phyloP scores from a whole-genome alignment of 2,888 invertebrate genomes.

The Spodoptera littoralis region DNA sequence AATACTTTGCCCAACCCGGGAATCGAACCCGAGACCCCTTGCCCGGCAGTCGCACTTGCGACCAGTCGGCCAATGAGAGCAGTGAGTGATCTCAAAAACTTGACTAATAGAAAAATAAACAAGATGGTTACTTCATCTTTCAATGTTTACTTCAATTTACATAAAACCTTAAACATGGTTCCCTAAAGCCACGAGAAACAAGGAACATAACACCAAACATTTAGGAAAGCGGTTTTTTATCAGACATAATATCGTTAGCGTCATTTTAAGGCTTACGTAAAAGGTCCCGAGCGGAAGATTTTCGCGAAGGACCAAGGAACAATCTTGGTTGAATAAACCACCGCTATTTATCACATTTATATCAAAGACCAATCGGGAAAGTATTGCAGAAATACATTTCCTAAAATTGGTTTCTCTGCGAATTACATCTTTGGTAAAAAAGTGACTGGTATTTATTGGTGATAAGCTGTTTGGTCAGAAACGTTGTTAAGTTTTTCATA shows the following conservation, averaged over 20 bases:
- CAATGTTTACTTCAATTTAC: background rate
- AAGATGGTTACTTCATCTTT: too few species aligned
- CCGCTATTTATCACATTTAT: conserved; percentile 51
- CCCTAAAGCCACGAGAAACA: conserved; percentile 1
- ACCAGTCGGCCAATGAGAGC: too few species aligned
- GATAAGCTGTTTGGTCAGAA: background rate
- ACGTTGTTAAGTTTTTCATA: too few species aligned
- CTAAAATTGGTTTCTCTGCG: conserved; percentile 30
- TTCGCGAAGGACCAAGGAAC: conserved; percentile 26
- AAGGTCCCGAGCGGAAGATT: conserved; percentile 38
- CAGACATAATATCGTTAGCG: conserved; percentile 33
- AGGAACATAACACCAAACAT: conserved; percentile 13
- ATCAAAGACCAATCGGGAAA: conserved; percentile 20
- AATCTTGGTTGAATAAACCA: conserved; percentile 28
- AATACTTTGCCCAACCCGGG: too few species aligned
- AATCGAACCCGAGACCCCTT: too few species aligned
- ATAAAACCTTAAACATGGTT: conserved; percentile 2
- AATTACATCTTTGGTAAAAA: conserved; percentile 11
- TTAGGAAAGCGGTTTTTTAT: conserved; percentile 25
- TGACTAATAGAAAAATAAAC: too few species aligned
- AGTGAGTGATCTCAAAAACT: too few species aligned
- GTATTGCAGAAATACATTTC: conserved; percentile 26
- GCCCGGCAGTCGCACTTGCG: too few species aligned
- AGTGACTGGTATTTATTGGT: background rate
- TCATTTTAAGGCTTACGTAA: conserved; percentile 37